Percentiles rank a stretch among this genome's conserved stretches.
Evolutionary conservation across 2,113 vertebrate genomes (phyloP).

Genomic region (Paraplagusia blochii): DNA sequence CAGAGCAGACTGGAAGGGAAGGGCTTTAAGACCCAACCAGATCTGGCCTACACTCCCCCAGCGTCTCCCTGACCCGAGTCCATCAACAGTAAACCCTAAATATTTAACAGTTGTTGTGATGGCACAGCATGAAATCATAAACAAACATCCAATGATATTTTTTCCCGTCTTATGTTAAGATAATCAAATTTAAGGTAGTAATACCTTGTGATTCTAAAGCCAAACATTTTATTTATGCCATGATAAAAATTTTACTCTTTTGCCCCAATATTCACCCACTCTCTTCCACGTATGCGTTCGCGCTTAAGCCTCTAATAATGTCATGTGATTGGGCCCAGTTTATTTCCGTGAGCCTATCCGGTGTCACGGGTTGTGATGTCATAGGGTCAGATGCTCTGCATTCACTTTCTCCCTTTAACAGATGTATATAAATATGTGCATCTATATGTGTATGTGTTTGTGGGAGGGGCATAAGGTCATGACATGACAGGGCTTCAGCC

Average conservation of each 20-base stretch:
- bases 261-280: not conserved
- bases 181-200: too few relatives aligned
- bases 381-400: constrained; percentile 34
- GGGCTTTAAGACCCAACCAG: constrained; percentile 39
- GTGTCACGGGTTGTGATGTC: constrained; percentile 37
- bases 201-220: too few relatives aligned
- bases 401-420: constrained; percentile 46
- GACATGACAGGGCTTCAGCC: too few relatives aligned
- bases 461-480: too few relatives aligned
- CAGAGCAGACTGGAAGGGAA: constrained; percentile 8
- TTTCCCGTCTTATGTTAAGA: too few relatives aligned
- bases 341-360: constrained; percentile 26
- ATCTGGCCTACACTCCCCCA: constrained; percentile 53
- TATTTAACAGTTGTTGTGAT: constrained; percentile 18
- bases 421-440: not conserved
- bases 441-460: too few relatives aligned
- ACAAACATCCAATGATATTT: not conserved
- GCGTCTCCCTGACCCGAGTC: constrained; percentile 2
- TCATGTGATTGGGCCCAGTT: constrained; percentile 9
- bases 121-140: constrained; percentile 20
- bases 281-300: not conserved
- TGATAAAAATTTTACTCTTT: not conserved
- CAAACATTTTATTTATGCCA: too few relatives aligned
- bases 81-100: constrained; percentile 30
- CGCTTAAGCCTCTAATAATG: not conserved